Percentiles rank a stretch among this genome's conserved stretches.
These are phyloP conservation scores for Odontomyia ornata DNA, from an alignment of 2,888 invertebrate species.

Conservation along the genomic window DNA sequence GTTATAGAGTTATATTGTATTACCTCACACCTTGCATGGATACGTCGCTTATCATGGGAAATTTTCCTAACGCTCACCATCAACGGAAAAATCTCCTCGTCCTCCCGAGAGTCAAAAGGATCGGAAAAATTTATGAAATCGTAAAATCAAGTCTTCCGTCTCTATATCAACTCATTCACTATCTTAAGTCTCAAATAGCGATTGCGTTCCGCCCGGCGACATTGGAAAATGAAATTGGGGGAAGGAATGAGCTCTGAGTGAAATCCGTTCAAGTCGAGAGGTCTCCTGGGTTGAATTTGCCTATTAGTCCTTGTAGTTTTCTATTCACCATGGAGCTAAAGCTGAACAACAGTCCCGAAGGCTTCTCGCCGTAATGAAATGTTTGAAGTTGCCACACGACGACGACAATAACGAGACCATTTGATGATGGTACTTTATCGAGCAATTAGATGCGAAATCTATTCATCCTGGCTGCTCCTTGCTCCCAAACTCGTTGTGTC, in stretches of 20 bases:
- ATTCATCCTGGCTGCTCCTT: slow-evolving; percentile 17
- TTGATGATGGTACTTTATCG: slow-evolving; percentile 37
- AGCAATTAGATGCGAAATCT: slow-evolving; percentile 37
- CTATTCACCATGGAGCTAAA: slow-evolving; percentile 2
- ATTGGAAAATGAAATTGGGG: neutral
- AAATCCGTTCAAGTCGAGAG: neutral
- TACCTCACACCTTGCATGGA: neutral
- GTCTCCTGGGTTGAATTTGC: slow-evolving; percentile 16
- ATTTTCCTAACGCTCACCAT: too few relatives aligned
- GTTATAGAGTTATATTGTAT: too few relatives aligned
- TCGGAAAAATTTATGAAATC: slow-evolving; percentile 31
- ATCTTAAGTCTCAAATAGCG: neutral
- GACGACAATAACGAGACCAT: slow-evolving; percentile 24
- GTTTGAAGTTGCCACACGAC: slow-evolving; percentile 32
- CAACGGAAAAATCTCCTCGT: neutral
- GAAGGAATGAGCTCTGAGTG: neutral
- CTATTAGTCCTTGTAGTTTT: slow-evolving; percentile 37
- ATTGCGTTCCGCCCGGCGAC: neutral
- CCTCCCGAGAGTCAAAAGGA: neutral
- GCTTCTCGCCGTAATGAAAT: slow-evolving; percentile 34
- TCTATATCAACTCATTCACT: slow-evolving; percentile 9
- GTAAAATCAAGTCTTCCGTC: slow-evolving; percentile 19
- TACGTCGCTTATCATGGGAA: neutral
- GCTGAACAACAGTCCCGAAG: slow-evolving; percentile 17
- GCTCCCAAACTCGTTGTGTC: slow-evolving; percentile 11